Conservation (phyloP, 2,888 invertebrate genomes). For the Orthosia gothica region DNA sequence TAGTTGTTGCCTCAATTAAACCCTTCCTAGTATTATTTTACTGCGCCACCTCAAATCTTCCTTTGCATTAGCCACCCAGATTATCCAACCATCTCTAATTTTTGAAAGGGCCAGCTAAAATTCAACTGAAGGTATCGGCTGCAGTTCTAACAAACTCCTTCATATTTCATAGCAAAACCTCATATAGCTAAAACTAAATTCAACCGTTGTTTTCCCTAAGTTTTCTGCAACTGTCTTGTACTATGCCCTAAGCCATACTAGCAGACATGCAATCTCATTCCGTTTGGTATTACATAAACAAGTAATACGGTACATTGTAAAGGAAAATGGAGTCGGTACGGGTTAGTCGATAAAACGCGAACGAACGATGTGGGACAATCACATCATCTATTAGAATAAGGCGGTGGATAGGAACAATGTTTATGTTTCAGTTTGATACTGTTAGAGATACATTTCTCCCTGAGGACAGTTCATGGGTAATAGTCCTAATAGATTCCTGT, state of each 20-base stretch:
- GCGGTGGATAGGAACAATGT: slow-evolving; percentile 31
- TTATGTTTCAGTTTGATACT: slow-evolving; percentile 8
- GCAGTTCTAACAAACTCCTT: too few species aligned
- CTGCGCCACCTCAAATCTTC: too few species aligned
- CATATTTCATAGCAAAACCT: neutral
- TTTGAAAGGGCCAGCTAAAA: neutral
- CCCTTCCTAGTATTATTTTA: too few species aligned
- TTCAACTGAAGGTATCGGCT: neutral
- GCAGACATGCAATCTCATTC: slow-evolving; percentile 72
- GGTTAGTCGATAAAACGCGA: slow-evolving; percentile 68
- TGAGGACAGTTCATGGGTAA: neutral
- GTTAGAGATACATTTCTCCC: neutral
- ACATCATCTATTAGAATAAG: slow-evolving; percentile 58
- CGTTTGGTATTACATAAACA: slow-evolving; percentile 72
- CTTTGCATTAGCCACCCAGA: too few species aligned
- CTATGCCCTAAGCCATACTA: slow-evolving; percentile 55
- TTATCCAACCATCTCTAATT: too few species aligned
- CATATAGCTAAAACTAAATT: neutral
- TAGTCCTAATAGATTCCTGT: too few species aligned
- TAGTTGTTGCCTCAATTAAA: too few species aligned
- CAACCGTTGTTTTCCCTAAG: neutral
- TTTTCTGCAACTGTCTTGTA: slow-evolving; percentile 55
- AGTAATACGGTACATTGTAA: slow-evolving; percentile 71
- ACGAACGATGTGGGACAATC: slow-evolving; percentile 60
- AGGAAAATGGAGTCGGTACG: slow-evolving; percentile 70